Evolutionary conservation across 1,140 invertebrate genomes (phyloP).

Genomic region (Gerris buenoi): DNA sequence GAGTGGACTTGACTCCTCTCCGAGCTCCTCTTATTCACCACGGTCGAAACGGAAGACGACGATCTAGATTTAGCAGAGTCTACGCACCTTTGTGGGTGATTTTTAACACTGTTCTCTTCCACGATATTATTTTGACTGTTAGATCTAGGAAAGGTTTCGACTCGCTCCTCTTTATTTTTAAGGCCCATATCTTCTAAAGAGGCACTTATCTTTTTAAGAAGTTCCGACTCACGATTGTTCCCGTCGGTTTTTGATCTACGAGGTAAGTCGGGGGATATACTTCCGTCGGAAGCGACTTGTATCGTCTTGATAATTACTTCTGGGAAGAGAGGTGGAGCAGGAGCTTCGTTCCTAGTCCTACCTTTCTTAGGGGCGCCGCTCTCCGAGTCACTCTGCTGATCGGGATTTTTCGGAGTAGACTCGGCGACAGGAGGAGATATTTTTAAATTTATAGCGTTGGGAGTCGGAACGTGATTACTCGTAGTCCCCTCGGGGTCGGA

Average conservation of each 20-base stretch:
- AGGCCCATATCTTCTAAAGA: slow-evolving; percentile 15
- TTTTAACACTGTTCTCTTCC: slow-evolving; percentile 2
- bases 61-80: slow-evolving; percentile 16
- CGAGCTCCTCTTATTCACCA: slow-evolving; percentile 15
- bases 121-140: slow-evolving; percentile 15
- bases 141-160: slow-evolving; percentile 13
- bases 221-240: not conserved
- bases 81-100: slow-evolving; percentile 3
- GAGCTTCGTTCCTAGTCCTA: not conserved
- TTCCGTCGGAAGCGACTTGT: slow-evolving; percentile 2
- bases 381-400: not conserved
- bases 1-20: not conserved
- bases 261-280: not conserved
- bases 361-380: not conserved
- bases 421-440: slow-evolving; percentile 13
- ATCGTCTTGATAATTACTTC: slow-evolving; percentile 11
- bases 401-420: slow-evolving; percentile 15
- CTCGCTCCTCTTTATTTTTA: not conserved
- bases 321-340: slow-evolving; percentile 10
- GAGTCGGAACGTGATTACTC: not conserved
- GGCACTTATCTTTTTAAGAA: slow-evolving; percentile 13
- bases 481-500: slow-evolving; percentile 32
- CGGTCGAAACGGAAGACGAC: slow-evolving; percentile 19
- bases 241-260: not conserved
- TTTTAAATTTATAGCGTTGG: not conserved